Conservation (phyloP, 2,797 vertebrate species). For the Enteromius trimaculatus region DNA sequence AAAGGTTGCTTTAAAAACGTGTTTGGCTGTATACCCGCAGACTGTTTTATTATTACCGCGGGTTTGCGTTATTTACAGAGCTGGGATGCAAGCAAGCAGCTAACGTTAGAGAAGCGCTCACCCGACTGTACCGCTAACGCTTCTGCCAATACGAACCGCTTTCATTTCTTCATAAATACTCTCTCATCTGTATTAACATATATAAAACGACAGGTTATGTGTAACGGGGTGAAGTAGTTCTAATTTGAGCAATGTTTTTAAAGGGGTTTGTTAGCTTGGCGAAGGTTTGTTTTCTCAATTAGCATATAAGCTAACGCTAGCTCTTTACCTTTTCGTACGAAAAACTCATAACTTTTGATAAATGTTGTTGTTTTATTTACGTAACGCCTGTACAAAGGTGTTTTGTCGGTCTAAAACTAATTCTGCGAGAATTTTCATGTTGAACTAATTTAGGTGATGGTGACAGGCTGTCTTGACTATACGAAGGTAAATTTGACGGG, state of each 20-base stretch:
- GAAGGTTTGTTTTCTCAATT: conserved; percentile 13
- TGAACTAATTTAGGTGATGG: not conserved
- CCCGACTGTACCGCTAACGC: conserved; percentile 13
- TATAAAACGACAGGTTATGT: not conserved
- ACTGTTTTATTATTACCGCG: not conserved
- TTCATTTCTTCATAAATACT: not conserved
- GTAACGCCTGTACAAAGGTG: not conserved
- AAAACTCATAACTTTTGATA: not conserved
- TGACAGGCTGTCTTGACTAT: conserved; percentile 1
- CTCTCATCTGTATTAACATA: not conserved
- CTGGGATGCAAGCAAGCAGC: conserved; percentile 11
- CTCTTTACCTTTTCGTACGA: not conserved
- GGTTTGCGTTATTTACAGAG: conserved; percentile 25
- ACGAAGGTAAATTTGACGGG: not conserved
- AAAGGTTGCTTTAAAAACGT: not conserved
- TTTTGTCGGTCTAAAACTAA: not conserved
- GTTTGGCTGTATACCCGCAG: not conserved
- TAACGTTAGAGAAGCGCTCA: not conserved
- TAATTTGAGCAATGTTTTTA: not conserved
- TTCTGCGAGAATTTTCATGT: not conserved
- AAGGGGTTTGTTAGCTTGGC: not conserved
- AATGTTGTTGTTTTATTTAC: not conserved
- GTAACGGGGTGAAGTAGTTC: not conserved
- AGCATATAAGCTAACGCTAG: conserved; percentile 38
- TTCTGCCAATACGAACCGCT: not conserved